These are phyloP conservation scores for Denticeps clupeoides DNA, from an alignment of 2,797 vertebrate species.

Conservation along the genomic window DNA sequence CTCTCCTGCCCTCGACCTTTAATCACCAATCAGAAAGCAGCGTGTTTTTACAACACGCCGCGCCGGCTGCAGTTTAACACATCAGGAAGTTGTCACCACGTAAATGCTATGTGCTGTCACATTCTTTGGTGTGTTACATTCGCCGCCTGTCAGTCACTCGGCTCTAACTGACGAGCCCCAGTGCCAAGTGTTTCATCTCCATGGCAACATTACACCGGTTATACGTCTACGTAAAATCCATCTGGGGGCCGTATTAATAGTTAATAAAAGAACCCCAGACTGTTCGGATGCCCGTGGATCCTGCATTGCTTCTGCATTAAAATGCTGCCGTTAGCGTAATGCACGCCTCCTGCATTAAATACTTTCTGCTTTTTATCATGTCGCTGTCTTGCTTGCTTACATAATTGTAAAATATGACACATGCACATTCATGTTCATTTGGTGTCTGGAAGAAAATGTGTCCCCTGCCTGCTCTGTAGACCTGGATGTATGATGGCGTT, in stretches of 20 bases:
- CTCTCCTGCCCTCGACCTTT: neutral
- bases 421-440: no score
- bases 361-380: no score
- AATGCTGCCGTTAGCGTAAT: no score
- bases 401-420: no score
- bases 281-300: no score
- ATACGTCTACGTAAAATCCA: conserved; percentile 33
- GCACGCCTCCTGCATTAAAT: no score
- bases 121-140: conserved; percentile 30
- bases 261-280: neutral
- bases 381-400: no score
- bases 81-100: conserved; percentile 35
- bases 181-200: conserved; percentile 28
- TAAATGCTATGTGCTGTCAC: conserved; percentile 38
- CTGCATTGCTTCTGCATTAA: no score
- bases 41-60: conserved; percentile 31
- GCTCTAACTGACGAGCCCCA: conserved; percentile 33
- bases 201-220: conserved; percentile 38
- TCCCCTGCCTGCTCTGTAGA: no score
- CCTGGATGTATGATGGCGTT: no score
- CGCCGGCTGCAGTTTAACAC: conserved; percentile 34
- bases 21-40: no score
- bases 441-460: no score
- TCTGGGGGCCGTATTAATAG: conserved; percentile 35
- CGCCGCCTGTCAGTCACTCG: conserved; percentile 30